Evolutionary conservation across 2,888 invertebrate species (phyloP).

Genomic region (Plebejus melissa): DNA sequence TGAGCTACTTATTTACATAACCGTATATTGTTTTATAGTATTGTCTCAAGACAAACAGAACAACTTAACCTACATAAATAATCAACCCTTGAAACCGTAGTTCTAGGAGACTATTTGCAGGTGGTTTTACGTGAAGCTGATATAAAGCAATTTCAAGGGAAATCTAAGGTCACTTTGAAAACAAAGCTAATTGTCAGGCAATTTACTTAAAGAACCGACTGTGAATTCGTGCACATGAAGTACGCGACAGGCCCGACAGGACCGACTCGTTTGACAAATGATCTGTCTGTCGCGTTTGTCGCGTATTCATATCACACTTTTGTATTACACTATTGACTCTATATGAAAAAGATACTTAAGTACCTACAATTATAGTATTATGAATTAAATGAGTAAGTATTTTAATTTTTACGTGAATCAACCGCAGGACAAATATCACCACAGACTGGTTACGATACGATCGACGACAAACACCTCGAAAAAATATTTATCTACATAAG

Average conservation of each 20-base stretch:
- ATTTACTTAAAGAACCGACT: neutral
- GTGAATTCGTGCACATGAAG: neutral
- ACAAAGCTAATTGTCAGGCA: constrained; percentile 4
- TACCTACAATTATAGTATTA: no score
- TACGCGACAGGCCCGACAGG: neutral
- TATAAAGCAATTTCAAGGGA: neutral
- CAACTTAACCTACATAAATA: neutral
- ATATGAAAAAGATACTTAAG: no score
- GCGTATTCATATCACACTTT: neutral
- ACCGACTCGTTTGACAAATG: neutral
- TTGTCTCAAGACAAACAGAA: neutral
- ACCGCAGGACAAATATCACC: no score
- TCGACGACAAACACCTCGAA: no score
- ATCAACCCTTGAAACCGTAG: neutral
- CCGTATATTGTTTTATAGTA: neutral
- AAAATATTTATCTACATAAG: no score
- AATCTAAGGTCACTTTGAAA: constrained; percentile 6
- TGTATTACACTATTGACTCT: no score
- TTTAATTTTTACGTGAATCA: no score
- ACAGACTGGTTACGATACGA: no score
- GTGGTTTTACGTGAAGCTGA: neutral
- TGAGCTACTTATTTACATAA: no score
- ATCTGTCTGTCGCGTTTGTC: neutral
- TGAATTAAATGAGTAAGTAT: no score
- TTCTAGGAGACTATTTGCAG: neutral